Evolutionary conservation across 2,113 vertebrate genomes (phyloP).

Genomic region (Pelobates fuscus): DNA sequence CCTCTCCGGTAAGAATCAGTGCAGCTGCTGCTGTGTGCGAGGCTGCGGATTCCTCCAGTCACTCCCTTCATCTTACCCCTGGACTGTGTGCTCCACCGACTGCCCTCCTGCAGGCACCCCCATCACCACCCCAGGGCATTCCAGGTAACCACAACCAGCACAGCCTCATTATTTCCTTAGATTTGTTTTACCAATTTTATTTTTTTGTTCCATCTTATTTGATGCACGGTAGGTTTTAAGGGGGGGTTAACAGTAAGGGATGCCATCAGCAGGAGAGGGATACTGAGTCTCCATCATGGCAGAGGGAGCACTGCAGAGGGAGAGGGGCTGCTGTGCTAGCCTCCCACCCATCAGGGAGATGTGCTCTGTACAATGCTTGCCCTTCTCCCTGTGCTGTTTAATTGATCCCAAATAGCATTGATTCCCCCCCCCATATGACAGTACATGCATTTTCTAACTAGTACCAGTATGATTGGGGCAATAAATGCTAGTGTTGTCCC

Average conservation of each 20-base stretch:
- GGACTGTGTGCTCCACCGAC: conserved; percentile 25
- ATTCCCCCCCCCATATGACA: too few relatives aligned
- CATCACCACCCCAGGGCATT: conserved; percentile 17
- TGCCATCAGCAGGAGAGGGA: neutral
- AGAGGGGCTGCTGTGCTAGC: too few relatives aligned
- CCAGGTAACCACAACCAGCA: conserved; percentile 22
- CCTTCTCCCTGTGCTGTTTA: too few relatives aligned
- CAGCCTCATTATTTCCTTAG: neutral
- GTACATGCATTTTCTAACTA: too few relatives aligned
- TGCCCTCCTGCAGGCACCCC: conserved; percentile 8
- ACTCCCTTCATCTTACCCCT: conserved; percentile 63
- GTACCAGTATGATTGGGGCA: neutral
- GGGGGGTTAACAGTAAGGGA: neutral
- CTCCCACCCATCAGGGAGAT: too few relatives aligned
- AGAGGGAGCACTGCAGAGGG: conserved; percentile 52
- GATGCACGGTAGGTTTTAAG: too few relatives aligned
- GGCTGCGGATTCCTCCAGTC: conserved; percentile 71
- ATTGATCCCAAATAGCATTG: too few relatives aligned
- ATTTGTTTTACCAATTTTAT: neutral
- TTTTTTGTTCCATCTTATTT: too few relatives aligned
- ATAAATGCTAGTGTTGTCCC: too few relatives aligned
- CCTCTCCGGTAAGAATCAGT: conserved; percentile 66
- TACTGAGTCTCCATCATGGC: neutral
- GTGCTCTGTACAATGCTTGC: too few relatives aligned
- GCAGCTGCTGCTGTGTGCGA: conserved; percentile 61